These are phyloP conservation scores for Columba janthina DNA, from an alignment of 2,113 vertebrate genomes.

Conservation along the genomic window DNA sequence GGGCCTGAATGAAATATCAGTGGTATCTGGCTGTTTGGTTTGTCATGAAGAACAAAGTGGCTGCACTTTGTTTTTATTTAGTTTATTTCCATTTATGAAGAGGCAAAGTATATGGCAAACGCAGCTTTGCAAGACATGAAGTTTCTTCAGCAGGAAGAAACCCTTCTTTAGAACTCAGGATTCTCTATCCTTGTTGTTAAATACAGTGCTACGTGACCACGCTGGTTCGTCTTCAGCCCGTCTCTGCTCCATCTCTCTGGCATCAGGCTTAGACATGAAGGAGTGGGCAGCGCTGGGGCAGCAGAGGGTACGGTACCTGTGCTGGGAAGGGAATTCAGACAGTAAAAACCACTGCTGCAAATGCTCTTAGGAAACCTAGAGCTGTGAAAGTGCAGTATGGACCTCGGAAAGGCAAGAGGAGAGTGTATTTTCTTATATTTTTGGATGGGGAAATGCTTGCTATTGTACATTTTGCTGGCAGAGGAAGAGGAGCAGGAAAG, in stretches of 20 bases:
- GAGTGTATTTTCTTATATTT: background rate
- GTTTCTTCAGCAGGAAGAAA: background rate
- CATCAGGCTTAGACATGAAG: background rate
- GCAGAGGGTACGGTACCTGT: background rate
- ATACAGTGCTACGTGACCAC: accelerated
- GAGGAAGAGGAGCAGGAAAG: background rate
- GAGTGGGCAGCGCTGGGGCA: background rate
- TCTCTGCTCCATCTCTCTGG: background rate
- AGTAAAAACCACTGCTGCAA: background rate
- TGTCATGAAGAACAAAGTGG: background rate
- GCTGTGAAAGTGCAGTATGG: background rate
- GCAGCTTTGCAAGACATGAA: background rate
- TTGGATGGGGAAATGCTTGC: background rate
- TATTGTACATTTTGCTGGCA: background rate
- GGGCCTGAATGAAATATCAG: background rate
- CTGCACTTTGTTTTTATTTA: background rate
- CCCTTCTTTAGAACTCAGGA: background rate
- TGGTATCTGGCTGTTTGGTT: background rate
- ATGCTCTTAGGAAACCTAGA: background rate
- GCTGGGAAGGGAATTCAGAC: background rate
- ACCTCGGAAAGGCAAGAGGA: background rate
- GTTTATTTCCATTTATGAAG: background rate
- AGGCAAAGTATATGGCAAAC: background rate
- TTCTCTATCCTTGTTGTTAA: background rate
- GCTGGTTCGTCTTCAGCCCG: background rate